phyloP scores from a whole-genome alignment of 2,888 invertebrate genomes.

The Eilema sororculum region DNA sequence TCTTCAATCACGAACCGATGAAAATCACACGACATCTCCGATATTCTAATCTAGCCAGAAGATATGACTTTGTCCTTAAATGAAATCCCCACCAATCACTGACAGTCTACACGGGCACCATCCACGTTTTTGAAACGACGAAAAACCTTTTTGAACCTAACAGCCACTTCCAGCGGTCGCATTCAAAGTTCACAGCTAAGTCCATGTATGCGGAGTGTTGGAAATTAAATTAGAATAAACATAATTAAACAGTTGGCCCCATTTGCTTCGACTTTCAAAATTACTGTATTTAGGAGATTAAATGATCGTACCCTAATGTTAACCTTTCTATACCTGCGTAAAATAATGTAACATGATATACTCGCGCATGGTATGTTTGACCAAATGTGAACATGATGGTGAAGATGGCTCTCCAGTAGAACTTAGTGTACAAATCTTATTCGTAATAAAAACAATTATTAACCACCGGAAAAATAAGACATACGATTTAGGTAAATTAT shows the following conservation, averaged over 20 bases:
- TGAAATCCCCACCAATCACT: not conserved
- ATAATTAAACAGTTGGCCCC: constrained; percentile 77
- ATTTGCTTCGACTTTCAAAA: constrained; percentile 73
- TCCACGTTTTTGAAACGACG: not conserved
- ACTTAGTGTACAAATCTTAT: too few relatives aligned
- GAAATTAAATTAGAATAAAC: constrained; percentile 81
- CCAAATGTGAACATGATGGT: not conserved
- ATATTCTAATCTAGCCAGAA: too few relatives aligned
- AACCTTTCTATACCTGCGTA: constrained; percentile 38
- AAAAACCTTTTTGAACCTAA: not conserved
- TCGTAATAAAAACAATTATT: too few relatives aligned
- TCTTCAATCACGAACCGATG: too few relatives aligned
- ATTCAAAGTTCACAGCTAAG: constrained; percentile 43
- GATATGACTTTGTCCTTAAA: not conserved
- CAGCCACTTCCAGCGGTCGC: constrained; percentile 14
- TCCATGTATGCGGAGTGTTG: constrained; percentile 62
- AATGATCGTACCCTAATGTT: constrained; percentile 62
- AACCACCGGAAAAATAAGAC: too few relatives aligned
- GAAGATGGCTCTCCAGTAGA: too few relatives aligned
- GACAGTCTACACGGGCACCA: not conserved
- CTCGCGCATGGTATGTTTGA: not conserved
- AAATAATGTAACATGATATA: not conserved
- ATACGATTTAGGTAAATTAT: too few relatives aligned
- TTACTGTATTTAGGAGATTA: constrained; percentile 71
- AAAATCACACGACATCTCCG: too few relatives aligned